Evolutionary conservation across 2,797 vertebrate genomes (phyloP).

Genomic region (Sternarchorhynchus goeldii): DNA sequence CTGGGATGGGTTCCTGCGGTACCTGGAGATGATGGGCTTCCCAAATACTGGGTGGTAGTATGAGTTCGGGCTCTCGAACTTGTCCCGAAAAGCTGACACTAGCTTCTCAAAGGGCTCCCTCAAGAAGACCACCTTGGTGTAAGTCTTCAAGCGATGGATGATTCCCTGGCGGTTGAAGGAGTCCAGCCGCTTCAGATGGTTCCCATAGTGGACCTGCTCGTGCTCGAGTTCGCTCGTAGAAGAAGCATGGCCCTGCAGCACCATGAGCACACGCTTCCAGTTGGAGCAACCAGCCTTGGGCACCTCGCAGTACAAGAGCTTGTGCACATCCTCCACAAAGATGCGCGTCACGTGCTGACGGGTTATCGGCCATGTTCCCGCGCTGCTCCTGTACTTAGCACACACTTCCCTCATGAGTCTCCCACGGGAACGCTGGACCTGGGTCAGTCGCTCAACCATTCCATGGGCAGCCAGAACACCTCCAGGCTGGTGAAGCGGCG

Average conservation of each 20-base stretch:
- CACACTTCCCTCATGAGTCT: slow-evolving; percentile 86
- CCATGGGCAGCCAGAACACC: slow-evolving; percentile 36
- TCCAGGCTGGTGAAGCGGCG: slow-evolving; percentile 58
- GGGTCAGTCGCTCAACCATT: slow-evolving; percentile 69
- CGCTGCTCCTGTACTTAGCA: slow-evolving; percentile 86
- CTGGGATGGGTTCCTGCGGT: slow-evolving; percentile 84
- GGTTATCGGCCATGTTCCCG: slow-evolving; percentile 74
- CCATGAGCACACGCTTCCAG: slow-evolving; percentile 97
- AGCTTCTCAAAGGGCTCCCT: slow-evolving; percentile 93
- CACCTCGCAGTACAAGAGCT: slow-evolving; percentile 95
- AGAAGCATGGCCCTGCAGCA: slow-evolving; percentile 85
- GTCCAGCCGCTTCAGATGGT: slow-evolving; percentile 84
- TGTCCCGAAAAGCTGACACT: slow-evolving; percentile 96
- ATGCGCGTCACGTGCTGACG: slow-evolving; percentile 86
- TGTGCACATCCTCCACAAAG: slow-evolving; percentile 91
- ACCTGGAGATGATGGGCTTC: slow-evolving; percentile 90
- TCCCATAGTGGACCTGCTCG: slow-evolving; percentile 85
- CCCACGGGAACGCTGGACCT: slow-evolving; percentile 78
- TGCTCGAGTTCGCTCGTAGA: slow-evolving; percentile 84
- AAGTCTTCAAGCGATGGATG: slow-evolving; percentile 83
- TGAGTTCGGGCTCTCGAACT: slow-evolving; percentile 93
- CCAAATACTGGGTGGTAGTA: slow-evolving; percentile 95
- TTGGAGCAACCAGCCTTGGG: slow-evolving; percentile 97
- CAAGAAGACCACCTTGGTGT: slow-evolving; percentile 94
- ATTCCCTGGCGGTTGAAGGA: slow-evolving; percentile 85